Conservation (phyloP, 2,888 invertebrate genomes). For the Strigamia crassipes region DNA sequence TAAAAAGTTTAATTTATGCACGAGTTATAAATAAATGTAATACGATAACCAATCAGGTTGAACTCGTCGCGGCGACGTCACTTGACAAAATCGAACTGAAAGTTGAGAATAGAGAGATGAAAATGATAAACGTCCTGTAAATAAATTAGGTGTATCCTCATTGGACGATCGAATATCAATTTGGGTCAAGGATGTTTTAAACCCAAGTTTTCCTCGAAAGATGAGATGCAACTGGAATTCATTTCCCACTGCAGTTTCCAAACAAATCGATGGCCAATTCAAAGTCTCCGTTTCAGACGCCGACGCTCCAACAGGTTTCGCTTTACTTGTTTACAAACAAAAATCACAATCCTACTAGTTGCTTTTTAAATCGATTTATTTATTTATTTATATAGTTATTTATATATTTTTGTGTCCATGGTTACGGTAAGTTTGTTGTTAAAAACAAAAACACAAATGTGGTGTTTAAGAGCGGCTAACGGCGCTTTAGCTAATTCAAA, state of each 20-base stretch:
- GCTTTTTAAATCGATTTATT: neutral
- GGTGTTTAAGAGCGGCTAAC: neutral
- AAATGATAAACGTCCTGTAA: neutral
- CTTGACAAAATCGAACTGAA: neutral
- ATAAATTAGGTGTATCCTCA: neutral
- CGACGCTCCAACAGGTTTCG: too few species aligned
- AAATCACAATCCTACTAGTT: too few species aligned
- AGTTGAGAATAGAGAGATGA: neutral
- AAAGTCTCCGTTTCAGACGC: too few species aligned
- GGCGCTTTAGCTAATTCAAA: neutral
- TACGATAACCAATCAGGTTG: neutral
- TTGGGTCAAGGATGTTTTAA: neutral
- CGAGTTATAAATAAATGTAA: too few species aligned
- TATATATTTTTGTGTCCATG: neutral
- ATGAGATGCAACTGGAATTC: neutral
- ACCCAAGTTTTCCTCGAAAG: neutral
- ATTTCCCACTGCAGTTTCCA: too few species aligned
- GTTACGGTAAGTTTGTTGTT: neutral
- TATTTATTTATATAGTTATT: too few species aligned
- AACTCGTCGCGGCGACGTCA: neutral
- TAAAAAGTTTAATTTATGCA: too few species aligned
- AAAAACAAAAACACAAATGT: neutral
- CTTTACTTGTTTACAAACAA: too few species aligned
- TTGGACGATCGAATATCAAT: neutral
- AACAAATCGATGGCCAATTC: too few species aligned